Evolutionary conservation across 2,888 invertebrate genomes (phyloP).

Genomic region (Syrista parreyssii): DNA sequence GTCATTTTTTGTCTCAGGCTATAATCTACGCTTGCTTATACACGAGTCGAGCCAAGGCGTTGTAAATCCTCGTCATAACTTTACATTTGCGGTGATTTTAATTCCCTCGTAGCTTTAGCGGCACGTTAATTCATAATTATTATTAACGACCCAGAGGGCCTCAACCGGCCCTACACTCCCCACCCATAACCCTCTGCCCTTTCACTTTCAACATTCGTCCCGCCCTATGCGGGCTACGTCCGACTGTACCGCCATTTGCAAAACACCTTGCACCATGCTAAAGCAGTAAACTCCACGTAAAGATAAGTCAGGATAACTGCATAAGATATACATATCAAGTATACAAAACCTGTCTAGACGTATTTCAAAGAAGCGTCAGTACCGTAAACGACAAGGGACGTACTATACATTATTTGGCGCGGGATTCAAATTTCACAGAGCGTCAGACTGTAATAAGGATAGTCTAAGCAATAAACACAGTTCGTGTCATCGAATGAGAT

Average conservation of each 20-base stretch:
- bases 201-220: not conserved
- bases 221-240: not conserved
- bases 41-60: conserved; percentile 26
- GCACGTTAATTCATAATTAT: conserved; percentile 62
- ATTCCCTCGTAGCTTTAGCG: conserved; percentile 54
- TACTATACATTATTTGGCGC: not conserved
- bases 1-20: conserved; percentile 4
- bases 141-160: conserved; percentile 57
- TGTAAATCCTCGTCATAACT: conserved; percentile 62
- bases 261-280: not conserved
- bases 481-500: not conserved
- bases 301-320: not conserved
- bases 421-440: not conserved
- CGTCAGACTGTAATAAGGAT: not conserved
- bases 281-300: not conserved
- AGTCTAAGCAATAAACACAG: not conserved
- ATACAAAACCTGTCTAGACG: not conserved
- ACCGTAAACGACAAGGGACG: not conserved
- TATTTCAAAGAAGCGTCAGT: not conserved
- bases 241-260: not conserved
- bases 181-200: not conserved
- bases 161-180: conserved; percentile 7
- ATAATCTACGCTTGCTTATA: conserved; percentile 17
- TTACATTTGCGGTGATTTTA: conserved; percentile 61
- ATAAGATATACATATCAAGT: not conserved